Percentiles rank a stretch among this genome's conserved stretches.
phyloP scores from a whole-genome alignment of 2,113 vertebrate species.

The Marmota monax region DNA sequence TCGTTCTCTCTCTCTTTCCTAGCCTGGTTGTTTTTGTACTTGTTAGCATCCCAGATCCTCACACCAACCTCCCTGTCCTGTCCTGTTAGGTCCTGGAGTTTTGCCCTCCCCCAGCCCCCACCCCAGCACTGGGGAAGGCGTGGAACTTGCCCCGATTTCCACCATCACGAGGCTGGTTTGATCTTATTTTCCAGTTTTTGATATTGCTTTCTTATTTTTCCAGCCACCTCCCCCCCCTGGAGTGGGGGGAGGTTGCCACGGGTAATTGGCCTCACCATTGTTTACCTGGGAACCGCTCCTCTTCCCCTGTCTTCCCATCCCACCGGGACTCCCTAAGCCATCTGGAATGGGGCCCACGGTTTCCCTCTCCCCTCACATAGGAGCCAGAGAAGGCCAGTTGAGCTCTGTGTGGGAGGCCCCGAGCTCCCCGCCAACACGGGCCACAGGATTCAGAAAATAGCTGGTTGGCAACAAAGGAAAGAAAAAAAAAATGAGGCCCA shows the following conservation, averaged over 20 bases:
- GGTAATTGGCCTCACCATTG: constrained; percentile 74
- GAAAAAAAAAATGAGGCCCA: neutral
- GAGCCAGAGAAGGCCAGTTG: constrained; percentile 58
- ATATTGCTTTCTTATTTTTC: constrained; percentile 57
- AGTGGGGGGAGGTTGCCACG: constrained; percentile 53
- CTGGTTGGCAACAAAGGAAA: constrained; percentile 25
- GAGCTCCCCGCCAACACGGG: constrained; percentile 31
- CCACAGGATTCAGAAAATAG: constrained; percentile 55
- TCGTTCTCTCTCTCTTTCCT: neutral
- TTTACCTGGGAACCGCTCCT: constrained; percentile 62
- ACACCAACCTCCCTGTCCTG: neutral
- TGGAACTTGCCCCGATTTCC: neutral
- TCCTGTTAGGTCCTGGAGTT: neutral
- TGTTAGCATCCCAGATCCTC: neutral
- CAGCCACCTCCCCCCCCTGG: constrained; percentile 51
- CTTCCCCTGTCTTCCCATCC: neutral
- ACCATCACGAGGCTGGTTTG: neutral
- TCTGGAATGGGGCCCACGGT: constrained; percentile 54
- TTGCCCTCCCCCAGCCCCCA: neutral
- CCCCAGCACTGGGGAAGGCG: neutral
- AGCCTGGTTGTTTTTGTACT: neutral
- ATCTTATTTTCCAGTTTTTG: constrained; percentile 52
- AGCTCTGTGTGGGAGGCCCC: constrained; percentile 62
- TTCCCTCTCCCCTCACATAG: neutral
- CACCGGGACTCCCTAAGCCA: constrained; percentile 33